Percentiles rank a stretch among this genome's conserved stretches.
Conservation (phyloP, 1,140 invertebrate species). For the Homarus americanus region DNA sequence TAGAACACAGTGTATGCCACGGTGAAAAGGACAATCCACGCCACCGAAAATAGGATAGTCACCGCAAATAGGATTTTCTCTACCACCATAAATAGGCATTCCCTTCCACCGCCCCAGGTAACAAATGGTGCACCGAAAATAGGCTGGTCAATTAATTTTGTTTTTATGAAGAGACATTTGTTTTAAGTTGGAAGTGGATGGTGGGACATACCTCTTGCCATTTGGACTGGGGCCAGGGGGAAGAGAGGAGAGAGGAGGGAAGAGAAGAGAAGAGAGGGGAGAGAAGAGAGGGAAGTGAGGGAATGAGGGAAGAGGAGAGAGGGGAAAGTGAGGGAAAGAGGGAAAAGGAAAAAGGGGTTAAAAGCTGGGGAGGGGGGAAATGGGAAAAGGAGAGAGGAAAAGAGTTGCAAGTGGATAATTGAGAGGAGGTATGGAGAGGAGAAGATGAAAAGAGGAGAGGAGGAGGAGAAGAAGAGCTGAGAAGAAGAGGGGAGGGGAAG, state of each 20-base stretch:
- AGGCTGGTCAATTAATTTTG: constrained; percentile 53
- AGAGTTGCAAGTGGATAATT: too few relatives aligned
- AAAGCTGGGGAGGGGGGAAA: not conserved
- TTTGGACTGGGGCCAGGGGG: constrained; percentile 27
- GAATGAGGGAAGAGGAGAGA: not conserved
- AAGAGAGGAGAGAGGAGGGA: not conserved
- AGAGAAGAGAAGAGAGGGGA: not conserved
- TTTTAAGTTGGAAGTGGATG: constrained; percentile 59
- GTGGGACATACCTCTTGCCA: constrained; percentile 22
- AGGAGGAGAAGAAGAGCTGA: not conserved
- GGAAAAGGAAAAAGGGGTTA: not conserved
- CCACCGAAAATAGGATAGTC: too few relatives aligned
- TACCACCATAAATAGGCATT: not conserved
- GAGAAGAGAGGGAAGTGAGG: not conserved
- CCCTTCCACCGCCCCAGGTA: not conserved
- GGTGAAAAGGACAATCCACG: too few relatives aligned
- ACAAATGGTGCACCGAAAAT: constrained; percentile 17
- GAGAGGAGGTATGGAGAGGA: too few relatives aligned
- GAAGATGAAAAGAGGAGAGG: not conserved
- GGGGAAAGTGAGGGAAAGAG: not conserved
- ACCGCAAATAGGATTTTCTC: too few relatives aligned
- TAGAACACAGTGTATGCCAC: too few relatives aligned
- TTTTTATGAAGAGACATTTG: constrained; percentile 43
- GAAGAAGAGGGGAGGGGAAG: constrained; percentile 3
- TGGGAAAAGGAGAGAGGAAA: not conserved